These are phyloP conservation scores for Montipora efflorescens DNA, from an alignment of 64 coral and sea anemone genomes.

Conservation along the genomic window DNA sequence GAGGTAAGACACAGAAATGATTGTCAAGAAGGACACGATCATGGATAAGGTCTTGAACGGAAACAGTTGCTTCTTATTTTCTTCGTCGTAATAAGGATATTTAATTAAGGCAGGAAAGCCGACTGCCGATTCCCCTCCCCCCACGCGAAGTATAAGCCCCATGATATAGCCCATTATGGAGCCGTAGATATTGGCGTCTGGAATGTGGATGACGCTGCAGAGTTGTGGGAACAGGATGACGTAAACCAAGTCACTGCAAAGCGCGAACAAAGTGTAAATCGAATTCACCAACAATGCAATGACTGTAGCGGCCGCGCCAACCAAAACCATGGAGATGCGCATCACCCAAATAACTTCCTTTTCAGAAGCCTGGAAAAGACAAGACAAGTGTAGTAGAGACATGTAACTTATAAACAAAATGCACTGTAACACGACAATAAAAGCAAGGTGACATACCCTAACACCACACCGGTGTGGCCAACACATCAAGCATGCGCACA, in stretches of 20 bases:
- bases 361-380: conserved; percentile 82
- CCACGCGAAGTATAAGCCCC: conserved; percentile 72
- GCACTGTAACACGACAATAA: too few relatives aligned
- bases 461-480: too few relatives aligned
- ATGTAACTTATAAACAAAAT: too few relatives aligned
- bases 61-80: conserved; percentile 73
- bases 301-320: conserved; percentile 68
- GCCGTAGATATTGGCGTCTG: conserved; percentile 86
- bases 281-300: conserved; percentile 82
- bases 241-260: conserved; percentile 87
- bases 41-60: conserved; percentile 84
- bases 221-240: conserved; percentile 94
- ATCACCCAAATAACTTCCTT: conserved; percentile 84
- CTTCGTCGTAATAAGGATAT: conserved; percentile 84
- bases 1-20: conserved; percentile 69
- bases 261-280: conserved; percentile 76
- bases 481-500: too few relatives aligned
- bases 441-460: too few relatives aligned
- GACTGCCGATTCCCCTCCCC: conserved; percentile 77
- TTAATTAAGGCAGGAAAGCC: conserved; percentile 75
- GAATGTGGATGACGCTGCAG: conserved; percentile 77
- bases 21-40: conserved; percentile 63
- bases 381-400: background rate
- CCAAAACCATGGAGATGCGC: conserved; percentile 77
- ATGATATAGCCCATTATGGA: conserved; percentile 87